Base-by-base conservation (phyloP, 2,797 vertebrate genomes). In the Otus scops region DNA sequence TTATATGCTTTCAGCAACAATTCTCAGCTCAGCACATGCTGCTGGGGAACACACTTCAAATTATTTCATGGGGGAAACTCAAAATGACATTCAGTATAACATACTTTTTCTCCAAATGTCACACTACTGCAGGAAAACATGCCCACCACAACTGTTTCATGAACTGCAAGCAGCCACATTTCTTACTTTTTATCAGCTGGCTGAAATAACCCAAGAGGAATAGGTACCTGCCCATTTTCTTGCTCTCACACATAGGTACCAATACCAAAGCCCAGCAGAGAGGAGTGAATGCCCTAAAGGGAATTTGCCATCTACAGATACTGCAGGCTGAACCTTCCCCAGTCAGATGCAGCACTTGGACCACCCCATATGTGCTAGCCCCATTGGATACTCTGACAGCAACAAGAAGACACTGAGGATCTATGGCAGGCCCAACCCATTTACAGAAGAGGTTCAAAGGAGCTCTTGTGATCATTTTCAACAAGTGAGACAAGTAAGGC, bases 31-130 rank as follows among this genome's bases (percentile, higher is more conserved):
- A 88, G 73, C 81, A 94, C 89, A 54, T 20, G 83, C 32, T 75
- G 61, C 50, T 50, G 38, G 45, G 76, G 75, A 95, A 94, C 32
- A 64, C 59, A 80, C 73, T 89, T 93, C 85, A 92, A 85, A 96
- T 93, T 93, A 95, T 91, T 95, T 95, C 30, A 85, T 50, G 48
- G 69, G 59, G 19, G 50, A 94, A 96, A 92, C 56, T 93, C 92
- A 85, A 75, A 83, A 85, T 91, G 85, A 60, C 43, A 84, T 76
- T 90, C 89, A 28, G 71, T 54, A 51, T 20, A 94, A 89, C 43
- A 30, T 51, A 92, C 24, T 47, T 50, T 20, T 61, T 94, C 67
- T 97, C 73, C 65, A 70, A 85, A 95, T 32, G 45, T 79, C 74
- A 96, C 60, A 57, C 45, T 50, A 39, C 38, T 51, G 28, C 68